Conservation (phyloP, 1,140 invertebrate species). For the Colletes gigas region DNA sequence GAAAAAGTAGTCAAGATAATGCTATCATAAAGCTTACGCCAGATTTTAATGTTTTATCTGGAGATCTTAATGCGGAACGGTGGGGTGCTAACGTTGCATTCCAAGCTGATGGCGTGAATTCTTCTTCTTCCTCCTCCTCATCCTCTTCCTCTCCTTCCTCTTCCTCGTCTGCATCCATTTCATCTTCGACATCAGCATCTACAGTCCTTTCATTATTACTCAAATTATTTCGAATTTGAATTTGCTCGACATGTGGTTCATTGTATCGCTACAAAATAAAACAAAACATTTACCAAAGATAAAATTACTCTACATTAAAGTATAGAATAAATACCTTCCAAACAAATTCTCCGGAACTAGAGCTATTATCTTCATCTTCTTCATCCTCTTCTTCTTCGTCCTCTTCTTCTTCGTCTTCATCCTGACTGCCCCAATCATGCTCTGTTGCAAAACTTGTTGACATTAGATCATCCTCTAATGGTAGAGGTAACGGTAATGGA, state of each 20-base stretch:
- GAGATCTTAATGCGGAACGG: constrained; percentile 81
- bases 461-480: constrained; percentile 77
- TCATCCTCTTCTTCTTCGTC: constrained; percentile 64
- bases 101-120: constrained; percentile 84
- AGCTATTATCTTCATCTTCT: constrained; percentile 79
- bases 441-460: constrained; percentile 78
- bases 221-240: constrained; percentile 52
- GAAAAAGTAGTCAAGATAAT: constrained; percentile 17
- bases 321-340: constrained; percentile 84
- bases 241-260: constrained; percentile 64
- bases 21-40: constrained; percentile 66
- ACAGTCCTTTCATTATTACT: constrained; percentile 44
- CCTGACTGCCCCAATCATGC: constrained; percentile 75
- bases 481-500: constrained; percentile 73
- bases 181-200: constrained; percentile 43
- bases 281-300: constrained; percentile 6
- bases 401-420: constrained; percentile 67
- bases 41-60: constrained; percentile 79
- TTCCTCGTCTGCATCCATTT: constrained; percentile 72
- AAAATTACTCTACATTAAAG: neutral
- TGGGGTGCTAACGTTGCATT: constrained; percentile 82
- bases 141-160: constrained; percentile 76
- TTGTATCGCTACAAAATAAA: constrained; percentile 67
- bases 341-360: constrained; percentile 88
- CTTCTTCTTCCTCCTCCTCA: constrained; percentile 80